A percentile compares a stretch with the other conserved stretches of the same genome.
These are phyloP conservation scores for Pachypanchax playfairii DNA, from an alignment of 2,113 vertebrate genomes.

Conservation along the genomic window DNA sequence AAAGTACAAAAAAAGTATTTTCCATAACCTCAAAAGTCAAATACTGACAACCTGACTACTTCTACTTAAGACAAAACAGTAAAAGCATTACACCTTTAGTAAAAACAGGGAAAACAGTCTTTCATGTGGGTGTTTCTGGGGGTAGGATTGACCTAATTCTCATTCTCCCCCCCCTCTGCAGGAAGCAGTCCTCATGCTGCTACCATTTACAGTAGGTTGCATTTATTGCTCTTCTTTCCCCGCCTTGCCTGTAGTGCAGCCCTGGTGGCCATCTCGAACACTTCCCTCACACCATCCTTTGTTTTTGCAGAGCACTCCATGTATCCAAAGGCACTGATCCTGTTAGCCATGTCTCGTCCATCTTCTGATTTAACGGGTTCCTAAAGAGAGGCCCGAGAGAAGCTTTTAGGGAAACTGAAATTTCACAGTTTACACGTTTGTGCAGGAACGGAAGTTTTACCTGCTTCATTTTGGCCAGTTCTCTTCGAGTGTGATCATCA, in stretches of 20 bases:
- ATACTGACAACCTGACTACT: slow-evolving; percentile 82
- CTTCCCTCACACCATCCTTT: slow-evolving; percentile 88
- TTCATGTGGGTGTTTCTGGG: slow-evolving; percentile 70
- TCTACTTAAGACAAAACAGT: slow-evolving; percentile 77
- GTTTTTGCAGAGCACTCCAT: slow-evolving; percentile 89
- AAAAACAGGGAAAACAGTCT: slow-evolving; percentile 78
- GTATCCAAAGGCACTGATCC: slow-evolving; percentile 87
- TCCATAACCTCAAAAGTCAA: slow-evolving; percentile 75
- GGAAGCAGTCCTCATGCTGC: slow-evolving; percentile 62
- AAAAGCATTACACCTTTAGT: slow-evolving; percentile 79
- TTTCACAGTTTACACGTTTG: no score
- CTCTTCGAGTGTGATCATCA: slow-evolving; percentile 95
- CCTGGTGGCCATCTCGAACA: slow-evolving; percentile 89
- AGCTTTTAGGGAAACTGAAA: slow-evolving; percentile 1
- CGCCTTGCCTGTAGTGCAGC: slow-evolving; percentile 86
- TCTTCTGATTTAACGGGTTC: slow-evolving; percentile 88
- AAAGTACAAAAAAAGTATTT: slow-evolving; percentile 76
- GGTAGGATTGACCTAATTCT: slow-evolving; percentile 64
- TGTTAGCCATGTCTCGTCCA: slow-evolving; percentile 86
- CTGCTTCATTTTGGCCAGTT: slow-evolving; percentile 99
- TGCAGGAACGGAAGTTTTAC: slow-evolving; percentile 58
- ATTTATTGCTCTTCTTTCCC: slow-evolving; percentile 83
- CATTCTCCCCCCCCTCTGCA: slow-evolving; percentile 44
- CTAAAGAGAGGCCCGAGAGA: slow-evolving; percentile 45
- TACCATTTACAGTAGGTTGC: slow-evolving; percentile 81